Percentiles rank a stretch among this genome's conserved stretches.
phyloP scores from a whole-genome alignment of 2,113 vertebrate species.

The Natator depressus region DNA sequence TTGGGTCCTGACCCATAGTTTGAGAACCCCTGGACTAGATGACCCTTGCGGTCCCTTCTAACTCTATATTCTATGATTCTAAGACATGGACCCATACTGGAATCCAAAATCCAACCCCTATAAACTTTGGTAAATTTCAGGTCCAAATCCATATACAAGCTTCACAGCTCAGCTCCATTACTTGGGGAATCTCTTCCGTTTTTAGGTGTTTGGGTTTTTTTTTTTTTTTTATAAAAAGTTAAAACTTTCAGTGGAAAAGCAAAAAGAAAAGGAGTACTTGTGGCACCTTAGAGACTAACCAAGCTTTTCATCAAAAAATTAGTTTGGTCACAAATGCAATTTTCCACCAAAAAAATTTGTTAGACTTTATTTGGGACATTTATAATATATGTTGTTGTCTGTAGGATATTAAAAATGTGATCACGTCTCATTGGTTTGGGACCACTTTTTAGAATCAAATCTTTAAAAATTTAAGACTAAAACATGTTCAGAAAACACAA shows the following conservation, averaged over 20 bases:
- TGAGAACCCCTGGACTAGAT: background rate
- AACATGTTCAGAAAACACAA: constrained; percentile 6
- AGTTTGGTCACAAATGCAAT: background rate
- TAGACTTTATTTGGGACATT: background rate
- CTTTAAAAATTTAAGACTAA: constrained; percentile 10
- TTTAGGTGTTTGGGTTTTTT: background rate
- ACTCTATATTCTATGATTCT: background rate
- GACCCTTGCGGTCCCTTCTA: background rate
- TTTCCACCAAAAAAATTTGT: background rate
- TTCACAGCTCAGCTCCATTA: background rate
- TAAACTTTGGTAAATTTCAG: background rate
- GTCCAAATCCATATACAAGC: background rate
- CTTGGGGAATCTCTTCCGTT: background rate
- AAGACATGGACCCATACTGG: background rate
- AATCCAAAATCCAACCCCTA: rapidly evolving
- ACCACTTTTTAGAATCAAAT: constrained; percentile 29
- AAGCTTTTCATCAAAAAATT: background rate
- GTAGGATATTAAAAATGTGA: constrained; percentile 20
- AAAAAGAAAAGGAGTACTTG: background rate
- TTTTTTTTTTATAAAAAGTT: background rate
- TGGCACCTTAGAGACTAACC: too few relatives aligned
- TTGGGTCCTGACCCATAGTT: too few relatives aligned
- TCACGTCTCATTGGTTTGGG: background rate
- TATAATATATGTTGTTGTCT: background rate
- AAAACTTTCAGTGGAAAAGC: background rate